A percentile compares a stretch with the other conserved stretches of the same genome.
phyloP scores from a whole-genome alignment of 2,888 invertebrate genomes.

The Leistus spinibarbis region DNA sequence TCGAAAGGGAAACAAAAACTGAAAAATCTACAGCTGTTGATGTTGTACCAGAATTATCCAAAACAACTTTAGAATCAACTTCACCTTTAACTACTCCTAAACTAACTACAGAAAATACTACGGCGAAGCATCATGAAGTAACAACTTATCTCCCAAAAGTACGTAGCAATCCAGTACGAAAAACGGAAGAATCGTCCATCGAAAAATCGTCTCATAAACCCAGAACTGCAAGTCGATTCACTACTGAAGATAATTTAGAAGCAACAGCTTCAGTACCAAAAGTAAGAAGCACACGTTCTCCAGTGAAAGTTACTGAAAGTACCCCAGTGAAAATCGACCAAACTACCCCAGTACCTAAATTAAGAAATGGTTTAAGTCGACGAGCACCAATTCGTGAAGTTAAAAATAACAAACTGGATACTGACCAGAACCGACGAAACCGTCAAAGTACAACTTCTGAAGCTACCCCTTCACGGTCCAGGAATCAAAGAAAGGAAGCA shows the following conservation, averaged over 20 bases:
- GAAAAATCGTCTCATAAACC: not conserved
- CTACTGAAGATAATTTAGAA: not conserved
- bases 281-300: not conserved
- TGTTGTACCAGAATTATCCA: slow-evolving; percentile 21
- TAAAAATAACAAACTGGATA: slow-evolving; percentile 29
- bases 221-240: not conserved
- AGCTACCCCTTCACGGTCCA: not conserved
- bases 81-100: slow-evolving; percentile 20
- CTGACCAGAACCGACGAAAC: not conserved
- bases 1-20: slow-evolving; percentile 53
- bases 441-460: slow-evolving; percentile 6
- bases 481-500: slow-evolving; percentile 1
- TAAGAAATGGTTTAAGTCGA: slow-evolving; percentile 1
- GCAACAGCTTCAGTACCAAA: not conserved
- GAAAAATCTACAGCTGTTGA: slow-evolving; percentile 43
- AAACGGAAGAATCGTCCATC: not conserved
- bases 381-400: slow-evolving; percentile 25
- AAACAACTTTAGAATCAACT: slow-evolving; percentile 13
- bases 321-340: not conserved
- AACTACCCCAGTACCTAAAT: slow-evolving; percentile 5
- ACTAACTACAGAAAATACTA: not conserved
- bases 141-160: not conserved
- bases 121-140: not conserved
- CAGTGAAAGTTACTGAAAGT: not conserved
- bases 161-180: not conserved